phyloP scores from a whole-genome alignment of 2,113 vertebrate genomes.

The Eptatretus burgeri region DNA sequence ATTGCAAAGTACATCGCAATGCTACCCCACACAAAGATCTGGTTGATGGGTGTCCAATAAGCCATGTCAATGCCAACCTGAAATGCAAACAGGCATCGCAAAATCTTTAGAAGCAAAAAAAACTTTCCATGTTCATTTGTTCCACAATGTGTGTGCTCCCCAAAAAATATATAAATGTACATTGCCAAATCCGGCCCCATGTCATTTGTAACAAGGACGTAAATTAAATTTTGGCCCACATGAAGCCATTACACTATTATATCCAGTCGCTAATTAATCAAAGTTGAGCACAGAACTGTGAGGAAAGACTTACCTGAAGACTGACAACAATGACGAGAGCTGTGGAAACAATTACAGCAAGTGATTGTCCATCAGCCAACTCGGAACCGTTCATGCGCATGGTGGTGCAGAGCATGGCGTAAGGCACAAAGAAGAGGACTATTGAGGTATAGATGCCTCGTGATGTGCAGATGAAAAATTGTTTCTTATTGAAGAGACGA shows the following conservation, averaged over 20 bases:
- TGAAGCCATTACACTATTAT: no score
- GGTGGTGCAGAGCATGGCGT: slow-evolving; percentile 31
- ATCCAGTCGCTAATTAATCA: slow-evolving; percentile 10
- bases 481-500: slow-evolving; percentile 44
- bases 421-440: slow-evolving; percentile 62
- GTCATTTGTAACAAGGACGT: no score
- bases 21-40: slow-evolving; percentile 76
- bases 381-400: slow-evolving; percentile 45
- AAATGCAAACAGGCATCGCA: background rate
- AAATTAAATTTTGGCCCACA: no score
- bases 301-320: slow-evolving; percentile 26
- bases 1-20: slow-evolving; percentile 51
- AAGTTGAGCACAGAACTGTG: background rate
- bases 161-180: no score
- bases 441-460: slow-evolving; percentile 69
- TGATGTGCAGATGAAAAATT: slow-evolving; percentile 34
- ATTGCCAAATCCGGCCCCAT: no score
- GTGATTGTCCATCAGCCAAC: slow-evolving; percentile 62
- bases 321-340: slow-evolving; percentile 43
- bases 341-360: slow-evolving; percentile 49
- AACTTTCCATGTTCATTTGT: no score
- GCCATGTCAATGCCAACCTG: slow-evolving; percentile 51
- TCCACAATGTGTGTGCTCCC: no score
- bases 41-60: slow-evolving; percentile 69
- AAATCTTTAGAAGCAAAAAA: no score